Base-by-base conservation (phyloP, 2,797 vertebrate species). In the Sebastes minor region DNA sequence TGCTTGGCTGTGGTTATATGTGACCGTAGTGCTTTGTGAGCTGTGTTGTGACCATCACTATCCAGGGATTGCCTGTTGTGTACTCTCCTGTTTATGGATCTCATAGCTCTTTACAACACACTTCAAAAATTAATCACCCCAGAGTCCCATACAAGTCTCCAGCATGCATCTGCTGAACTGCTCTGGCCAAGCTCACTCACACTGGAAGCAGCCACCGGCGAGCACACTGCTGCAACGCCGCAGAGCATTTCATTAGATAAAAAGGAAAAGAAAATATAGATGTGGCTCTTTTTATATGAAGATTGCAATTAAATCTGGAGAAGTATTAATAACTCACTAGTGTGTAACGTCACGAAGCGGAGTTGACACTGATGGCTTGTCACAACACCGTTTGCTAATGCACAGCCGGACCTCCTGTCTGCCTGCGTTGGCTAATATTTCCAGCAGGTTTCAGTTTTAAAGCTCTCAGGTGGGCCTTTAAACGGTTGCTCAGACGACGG, bases 401-500 rank as follows among this genome's bases (percentile, higher is more conserved):
- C 85, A 93, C 81, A 82, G 78, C 81, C 53, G 71, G 74, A 92
- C 91, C 90, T 89, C 91, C 94, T 89, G 93, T 89, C 81, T 83
- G 82, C 83, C 63, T 75, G 75, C 70, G 72, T 80, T 88, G 91
- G 95, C 95, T 96, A 96, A 95, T 95, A 96, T 96, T 96, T 96
- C 95, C 89, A 95, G 94, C 95, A 96, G 95, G 93, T 95, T 91
- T 92, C 86, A 90, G 81, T 94, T 97, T 97, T 96, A 97, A 94
- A 95, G 96, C 94, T 89, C 95, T 97, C 96, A 80, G 86, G 93
- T 96, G 96, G 94, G 95, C 93, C 92, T 94, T 97, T 96, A 97
- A 97, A 95, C 89, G 92, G 96, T 95, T 95, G 86, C 93, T 96
- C 90, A 94, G 94, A 96, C 94, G 88, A 94, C 78, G 66, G 94